Conservation (phyloP, 1,140 invertebrate genomes). For the Lineus longissimus region DNA sequence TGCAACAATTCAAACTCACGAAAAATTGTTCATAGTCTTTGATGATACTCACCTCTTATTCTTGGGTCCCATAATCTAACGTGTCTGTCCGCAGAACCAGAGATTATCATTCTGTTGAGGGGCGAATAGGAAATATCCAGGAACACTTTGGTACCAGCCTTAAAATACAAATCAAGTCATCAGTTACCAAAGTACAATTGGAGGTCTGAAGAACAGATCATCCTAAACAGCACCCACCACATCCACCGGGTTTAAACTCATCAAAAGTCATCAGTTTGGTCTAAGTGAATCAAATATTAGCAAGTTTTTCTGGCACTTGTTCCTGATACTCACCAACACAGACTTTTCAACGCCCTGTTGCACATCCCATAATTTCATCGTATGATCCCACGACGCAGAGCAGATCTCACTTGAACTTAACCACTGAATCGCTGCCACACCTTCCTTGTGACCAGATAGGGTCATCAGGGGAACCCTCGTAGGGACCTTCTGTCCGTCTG, state of each 20-base stretch:
- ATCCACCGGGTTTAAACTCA: neutral
- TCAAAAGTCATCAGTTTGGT: neutral
- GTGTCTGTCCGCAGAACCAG: slow-evolving; percentile 85
- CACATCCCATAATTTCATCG: slow-evolving; percentile 90
- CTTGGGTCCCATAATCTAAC: slow-evolving; percentile 88
- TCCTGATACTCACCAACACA: slow-evolving; percentile 28
- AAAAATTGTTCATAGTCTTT: no score
- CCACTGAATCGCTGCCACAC: slow-evolving; percentile 81
- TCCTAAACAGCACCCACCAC: neutral
- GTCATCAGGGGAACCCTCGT: slow-evolving; percentile 72
- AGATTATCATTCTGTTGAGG: slow-evolving; percentile 69
- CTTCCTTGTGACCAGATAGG: slow-evolving; percentile 87
- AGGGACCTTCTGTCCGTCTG: slow-evolving; percentile 25
- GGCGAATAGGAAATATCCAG: slow-evolving; percentile 81
- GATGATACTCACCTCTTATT: slow-evolving; percentile 64
- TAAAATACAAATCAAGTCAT: slow-evolving; percentile 23
- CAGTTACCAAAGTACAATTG: neutral
- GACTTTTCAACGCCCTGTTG: slow-evolving; percentile 60
- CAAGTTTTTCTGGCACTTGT: neutral
- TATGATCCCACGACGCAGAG: slow-evolving; percentile 92
- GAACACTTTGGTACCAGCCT: slow-evolving; percentile 82
- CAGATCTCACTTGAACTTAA: slow-evolving; percentile 67
- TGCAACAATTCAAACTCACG: no score
- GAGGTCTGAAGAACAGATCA: neutral
- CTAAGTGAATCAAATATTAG: neutral